Evolutionary conservation across 2,888 invertebrate species (phyloP).

Genomic region (Thysanoteuthis rhombus): DNA sequence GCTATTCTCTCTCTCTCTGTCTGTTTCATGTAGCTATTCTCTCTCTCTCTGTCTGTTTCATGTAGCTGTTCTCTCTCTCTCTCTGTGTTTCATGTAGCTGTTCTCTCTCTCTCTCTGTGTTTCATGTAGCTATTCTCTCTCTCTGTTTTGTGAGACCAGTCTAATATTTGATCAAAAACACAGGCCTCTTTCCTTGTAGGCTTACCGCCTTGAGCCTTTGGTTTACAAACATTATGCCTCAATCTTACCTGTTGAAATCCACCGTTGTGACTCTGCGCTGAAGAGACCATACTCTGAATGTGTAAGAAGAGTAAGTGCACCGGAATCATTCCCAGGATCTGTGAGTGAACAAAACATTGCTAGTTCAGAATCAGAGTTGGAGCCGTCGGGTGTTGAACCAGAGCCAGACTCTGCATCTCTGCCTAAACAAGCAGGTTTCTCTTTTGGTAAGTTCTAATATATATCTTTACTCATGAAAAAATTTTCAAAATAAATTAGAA

Average conservation of each 20-base stretch:
- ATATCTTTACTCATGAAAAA: not conserved
- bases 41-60: too few relatives aligned
- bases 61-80: too few relatives aligned
- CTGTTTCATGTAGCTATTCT: too few relatives aligned
- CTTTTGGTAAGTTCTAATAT: conserved; percentile 19
- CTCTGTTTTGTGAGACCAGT: too few relatives aligned
- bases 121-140: too few relatives aligned
- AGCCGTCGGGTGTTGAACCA: not conserved
- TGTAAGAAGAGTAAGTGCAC: not conserved
- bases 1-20: too few relatives aligned
- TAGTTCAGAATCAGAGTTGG: conserved; percentile 1
- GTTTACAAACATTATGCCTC: conserved; percentile 73
- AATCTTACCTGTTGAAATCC: conserved; percentile 74
- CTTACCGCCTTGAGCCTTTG: conserved; percentile 74
- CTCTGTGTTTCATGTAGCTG: too few relatives aligned
- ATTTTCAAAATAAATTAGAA: too few relatives aligned
- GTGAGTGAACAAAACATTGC: conserved; percentile 26
- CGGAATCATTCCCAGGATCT: not conserved
- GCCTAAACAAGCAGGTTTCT: conserved; percentile 19
- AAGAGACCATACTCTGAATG: conserved; percentile 65
- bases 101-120: too few relatives aligned
- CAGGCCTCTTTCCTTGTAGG: conserved; percentile 55
- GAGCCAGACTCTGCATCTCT: conserved; percentile 19
- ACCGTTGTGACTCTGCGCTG: conserved; percentile 69
- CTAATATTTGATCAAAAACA: too few relatives aligned